Conservation (phyloP, 1,140 invertebrate genomes). For the Drosophila watanabei region DNA sequence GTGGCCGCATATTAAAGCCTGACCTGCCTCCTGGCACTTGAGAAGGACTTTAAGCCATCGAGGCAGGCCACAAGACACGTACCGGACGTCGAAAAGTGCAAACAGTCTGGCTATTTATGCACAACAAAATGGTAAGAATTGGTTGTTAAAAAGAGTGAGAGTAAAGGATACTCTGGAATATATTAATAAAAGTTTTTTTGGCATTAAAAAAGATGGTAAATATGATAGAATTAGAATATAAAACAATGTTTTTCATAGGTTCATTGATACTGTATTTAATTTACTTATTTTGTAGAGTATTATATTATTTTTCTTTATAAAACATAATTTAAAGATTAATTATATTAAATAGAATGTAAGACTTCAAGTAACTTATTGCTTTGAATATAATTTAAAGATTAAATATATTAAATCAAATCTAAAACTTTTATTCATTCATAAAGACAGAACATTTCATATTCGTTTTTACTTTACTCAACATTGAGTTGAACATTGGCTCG, state of each 20-base stretch:
- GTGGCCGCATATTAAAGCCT: conserved; percentile 48
- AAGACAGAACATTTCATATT: conserved; percentile 19
- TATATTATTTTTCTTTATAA: too few relatives aligned
- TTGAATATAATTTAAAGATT: too few relatives aligned
- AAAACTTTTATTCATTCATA: too few relatives aligned
- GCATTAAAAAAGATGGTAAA: background rate
- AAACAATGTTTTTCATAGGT: background rate
- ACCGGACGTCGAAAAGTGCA: conserved; percentile 46
- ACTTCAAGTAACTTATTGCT: background rate
- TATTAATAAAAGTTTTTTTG: background rate
- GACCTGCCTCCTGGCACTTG: conserved; percentile 17
- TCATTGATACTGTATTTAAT: background rate
- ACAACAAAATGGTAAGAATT: conserved; percentile 51
- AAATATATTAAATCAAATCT: too few relatives aligned
- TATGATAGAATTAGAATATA: background rate
- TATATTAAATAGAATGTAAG: too few relatives aligned
- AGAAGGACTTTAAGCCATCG: conserved; percentile 48
- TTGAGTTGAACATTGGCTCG: conserved; percentile 31
- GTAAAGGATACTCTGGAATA: conserved; percentile 1
- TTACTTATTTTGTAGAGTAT: too few relatives aligned
- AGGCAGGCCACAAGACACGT: conserved; percentile 45
- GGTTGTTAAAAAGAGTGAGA: conserved; percentile 13
- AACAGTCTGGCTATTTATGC: conserved; percentile 64
- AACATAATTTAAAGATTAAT: too few relatives aligned
- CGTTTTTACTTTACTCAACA: background rate